phyloP scores from a whole-genome alignment of 2,888 invertebrate genomes.

The Megalurothrips usitatus region DNA sequence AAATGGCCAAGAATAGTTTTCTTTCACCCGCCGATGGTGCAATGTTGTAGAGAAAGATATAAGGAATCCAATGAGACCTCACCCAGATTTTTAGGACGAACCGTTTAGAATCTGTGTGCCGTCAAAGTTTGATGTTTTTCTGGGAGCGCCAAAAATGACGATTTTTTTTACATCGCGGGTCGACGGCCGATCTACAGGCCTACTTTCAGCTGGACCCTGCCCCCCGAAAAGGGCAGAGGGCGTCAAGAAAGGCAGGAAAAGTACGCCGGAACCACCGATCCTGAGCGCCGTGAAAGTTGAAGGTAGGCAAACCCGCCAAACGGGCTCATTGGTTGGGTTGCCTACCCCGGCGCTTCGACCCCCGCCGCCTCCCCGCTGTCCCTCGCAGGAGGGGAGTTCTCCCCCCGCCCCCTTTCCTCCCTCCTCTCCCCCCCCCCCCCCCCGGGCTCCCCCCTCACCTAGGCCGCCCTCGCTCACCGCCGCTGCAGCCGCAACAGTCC shows the following conservation, averaged over 20 bases:
- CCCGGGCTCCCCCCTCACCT: neutral
- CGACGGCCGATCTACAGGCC: slow-evolving; percentile 10
- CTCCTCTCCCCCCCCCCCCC: neutral
- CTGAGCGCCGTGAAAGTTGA: neutral
- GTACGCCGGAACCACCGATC: neutral
- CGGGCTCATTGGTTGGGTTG: neutral
- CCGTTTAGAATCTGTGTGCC: neutral
- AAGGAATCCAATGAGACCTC: no score
- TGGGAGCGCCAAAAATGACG: neutral
- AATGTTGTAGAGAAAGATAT: neutral
- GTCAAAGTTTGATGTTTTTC: neutral
- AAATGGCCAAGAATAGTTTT: neutral
- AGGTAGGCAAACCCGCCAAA: neutral
- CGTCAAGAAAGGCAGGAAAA: neutral
- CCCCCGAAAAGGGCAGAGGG: slow-evolving; percentile 1
- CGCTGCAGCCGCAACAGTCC: no score
- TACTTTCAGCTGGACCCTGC: neutral
- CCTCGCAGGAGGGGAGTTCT: neutral
- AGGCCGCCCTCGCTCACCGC: no score
- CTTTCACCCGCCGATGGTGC: neutral
- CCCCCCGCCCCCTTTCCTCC: neutral
- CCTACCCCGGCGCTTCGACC: neutral
- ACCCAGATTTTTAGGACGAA: neutral
- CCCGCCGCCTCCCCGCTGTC: neutral
- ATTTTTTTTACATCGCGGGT: neutral